Conservation (phyloP, 2,113 vertebrate genomes). For the Scomber japonicus region DNA sequence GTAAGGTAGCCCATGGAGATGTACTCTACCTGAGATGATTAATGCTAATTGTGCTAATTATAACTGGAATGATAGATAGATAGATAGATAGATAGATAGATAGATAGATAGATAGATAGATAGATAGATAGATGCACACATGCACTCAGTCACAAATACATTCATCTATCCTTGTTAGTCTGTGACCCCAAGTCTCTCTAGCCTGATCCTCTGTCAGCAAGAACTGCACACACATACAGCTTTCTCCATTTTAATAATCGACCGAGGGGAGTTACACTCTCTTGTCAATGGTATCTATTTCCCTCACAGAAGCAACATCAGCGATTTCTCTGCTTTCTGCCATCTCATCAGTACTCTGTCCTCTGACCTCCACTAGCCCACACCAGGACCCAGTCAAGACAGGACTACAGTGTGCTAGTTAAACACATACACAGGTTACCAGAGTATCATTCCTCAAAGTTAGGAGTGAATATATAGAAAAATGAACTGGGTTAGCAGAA, state of each 20-base stretch:
- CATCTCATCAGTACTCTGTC: conserved; percentile 67
- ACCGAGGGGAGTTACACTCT: conserved; percentile 61
- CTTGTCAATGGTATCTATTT: conserved; percentile 73
- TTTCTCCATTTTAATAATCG: conserved; percentile 75
- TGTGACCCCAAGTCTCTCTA: conserved; percentile 26
- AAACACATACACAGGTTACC: not conserved
- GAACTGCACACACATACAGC: conserved; percentile 34
- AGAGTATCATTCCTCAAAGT: not conserved
- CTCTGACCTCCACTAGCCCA: conserved; percentile 61
- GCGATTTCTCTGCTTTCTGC: conserved; percentile 70
- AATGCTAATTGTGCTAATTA: not conserved
- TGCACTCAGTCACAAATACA: not conserved
- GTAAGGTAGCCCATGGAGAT: conserved; percentile 6
- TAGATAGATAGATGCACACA: not conserved
- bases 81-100: conserved; percentile 10
- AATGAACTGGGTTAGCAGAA: conserved; percentile 21
- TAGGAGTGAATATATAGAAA: not conserved
- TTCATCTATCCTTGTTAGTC: conserved; percentile 42
- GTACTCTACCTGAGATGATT: conserved; percentile 7
- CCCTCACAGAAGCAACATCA: conserved; percentile 68
- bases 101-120: not conserved
- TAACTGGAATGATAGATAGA: not conserved
- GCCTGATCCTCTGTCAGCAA: conserved; percentile 44
- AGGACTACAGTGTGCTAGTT: not conserved
- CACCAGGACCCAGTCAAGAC: conserved; percentile 39